Base-by-base conservation (phyloP, 2,113 vertebrate species). In the Forbesichthys papilliferus region DNA sequence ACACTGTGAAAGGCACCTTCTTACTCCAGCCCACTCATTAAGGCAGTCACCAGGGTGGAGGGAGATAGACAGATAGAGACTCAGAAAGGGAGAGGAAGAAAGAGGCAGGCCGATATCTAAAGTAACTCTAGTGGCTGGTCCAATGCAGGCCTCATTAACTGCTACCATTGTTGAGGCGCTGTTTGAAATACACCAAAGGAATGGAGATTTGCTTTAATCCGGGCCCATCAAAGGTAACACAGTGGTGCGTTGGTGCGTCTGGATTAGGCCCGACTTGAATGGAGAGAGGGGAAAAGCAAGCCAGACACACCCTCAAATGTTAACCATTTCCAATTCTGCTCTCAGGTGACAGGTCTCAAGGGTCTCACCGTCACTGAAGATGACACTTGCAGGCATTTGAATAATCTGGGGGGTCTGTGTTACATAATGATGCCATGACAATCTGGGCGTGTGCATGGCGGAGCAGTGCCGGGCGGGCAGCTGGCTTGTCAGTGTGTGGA, bases 121-220 rank as follows among this genome's bases (percentile, higher is more conserved):
- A 94, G 89, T 93, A 89, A 92, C 88, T 91, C 92, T 83, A 62
- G 75, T 90, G 92, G 90, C 91, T 90, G 90, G 90, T 90, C 89
- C 91, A 90, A 83, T 81, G 83, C 89, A 90, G 88, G 82, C 86
- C 94, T 95, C 95, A 96, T 96, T 96, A 96, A 92, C 93, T 94
- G 90, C 93, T 91, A 93, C 94, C 93, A 95, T 95, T 96, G 94
- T 96, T 91, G 88, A 83, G 82, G 84, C 77, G 75, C 90, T 84
- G 91, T 95, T 95, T 94, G 94, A 95, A 95, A 94, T 94, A 83
- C 93, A 94, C 93, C 93, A 94, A 94, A 95, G 94, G 91, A 94
- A 93, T 92, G 91, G 91, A 94, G 95, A 95, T 95, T 95, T 93
- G 87, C 91, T 93, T 93, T 96, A 96, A 96, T 96, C 95, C 94